These are phyloP conservation scores for Patagioenas fasciata DNA, from an alignment of 2,113 vertebrate genomes.

Conservation along the genomic window DNA sequence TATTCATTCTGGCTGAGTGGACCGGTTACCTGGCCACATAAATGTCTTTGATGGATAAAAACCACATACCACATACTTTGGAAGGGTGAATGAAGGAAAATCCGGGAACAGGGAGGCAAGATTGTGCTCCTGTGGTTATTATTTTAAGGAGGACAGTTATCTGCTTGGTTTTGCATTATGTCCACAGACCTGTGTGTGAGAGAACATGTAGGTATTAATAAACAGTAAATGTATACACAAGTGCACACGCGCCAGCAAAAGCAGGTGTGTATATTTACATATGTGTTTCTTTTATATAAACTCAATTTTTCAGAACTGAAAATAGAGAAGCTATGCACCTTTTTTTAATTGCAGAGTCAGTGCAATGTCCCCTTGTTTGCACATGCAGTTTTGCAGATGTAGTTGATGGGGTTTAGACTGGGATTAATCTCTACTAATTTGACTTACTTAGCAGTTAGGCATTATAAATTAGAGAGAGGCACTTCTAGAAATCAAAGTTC, in stretches of 20 bases:
- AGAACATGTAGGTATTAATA: background rate
- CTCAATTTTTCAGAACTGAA: background rate
- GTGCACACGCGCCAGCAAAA: background rate
- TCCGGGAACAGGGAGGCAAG: background rate
- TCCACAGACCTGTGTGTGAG: background rate
- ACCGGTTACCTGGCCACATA: background rate
- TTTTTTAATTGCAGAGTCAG: background rate
- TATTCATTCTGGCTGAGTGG: background rate
- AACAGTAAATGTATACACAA: background rate
- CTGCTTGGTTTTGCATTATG: background rate
- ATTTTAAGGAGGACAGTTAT: background rate
- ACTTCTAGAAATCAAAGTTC: background rate
- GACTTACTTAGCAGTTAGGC: background rate
- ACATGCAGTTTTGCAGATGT: background rate
- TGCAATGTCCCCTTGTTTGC: fast-evolving
- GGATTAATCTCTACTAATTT: background rate
- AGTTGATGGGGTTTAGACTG: background rate
- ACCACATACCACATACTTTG: background rate
- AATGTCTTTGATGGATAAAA: background rate
- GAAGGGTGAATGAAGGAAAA: background rate
- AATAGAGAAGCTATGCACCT: background rate
- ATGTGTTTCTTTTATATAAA: background rate
- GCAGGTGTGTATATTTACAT: background rate
- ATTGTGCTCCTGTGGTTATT: fast-evolving
- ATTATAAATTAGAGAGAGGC: background rate